Percentiles rank a stretch among this genome's conserved stretches.
Conservation (phyloP, 2,113 vertebrate genomes). For the Lepidothrix coronata region DNA sequence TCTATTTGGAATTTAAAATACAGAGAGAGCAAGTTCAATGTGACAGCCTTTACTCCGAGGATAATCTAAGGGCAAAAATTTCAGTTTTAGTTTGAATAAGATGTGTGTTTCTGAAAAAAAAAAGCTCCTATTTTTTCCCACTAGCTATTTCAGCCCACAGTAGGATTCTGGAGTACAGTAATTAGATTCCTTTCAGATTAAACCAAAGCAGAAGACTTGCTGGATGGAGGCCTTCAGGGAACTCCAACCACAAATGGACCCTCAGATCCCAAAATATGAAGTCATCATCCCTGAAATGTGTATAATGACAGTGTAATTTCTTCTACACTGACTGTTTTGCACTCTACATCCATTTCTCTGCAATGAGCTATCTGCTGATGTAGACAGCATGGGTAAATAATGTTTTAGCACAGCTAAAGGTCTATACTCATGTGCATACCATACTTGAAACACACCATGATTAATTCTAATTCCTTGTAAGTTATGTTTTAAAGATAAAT, state of each 20-base stretch:
- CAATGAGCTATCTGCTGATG: rapidly evolving
- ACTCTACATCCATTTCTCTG: not conserved
- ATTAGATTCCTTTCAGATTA: not conserved
- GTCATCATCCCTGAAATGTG: not conserved
- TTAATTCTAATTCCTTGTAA: not conserved
- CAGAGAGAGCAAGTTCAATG: not conserved
- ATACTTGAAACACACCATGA: not conserved
- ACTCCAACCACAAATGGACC: not conserved
- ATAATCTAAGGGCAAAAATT: not conserved
- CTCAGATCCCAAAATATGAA: not conserved
- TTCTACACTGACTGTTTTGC: not conserved
- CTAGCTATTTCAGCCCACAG: not conserved
- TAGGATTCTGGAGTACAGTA: not conserved
- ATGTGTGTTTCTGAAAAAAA: not conserved
- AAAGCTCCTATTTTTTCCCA: not conserved
- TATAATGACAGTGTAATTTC: not conserved
- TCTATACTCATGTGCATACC: not conserved
- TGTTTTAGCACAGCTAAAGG: not conserved
- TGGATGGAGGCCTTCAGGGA: not conserved
- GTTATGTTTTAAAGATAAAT: not conserved
- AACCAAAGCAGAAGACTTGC: not conserved
- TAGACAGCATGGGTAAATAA: not conserved
- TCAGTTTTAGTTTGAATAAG: not conserved
- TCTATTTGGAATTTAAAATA: not conserved
- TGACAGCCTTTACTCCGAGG: not conserved